phyloP scores from a whole-genome alignment of 2,113 vertebrate species.

The Dryoscopus gambensis region DNA sequence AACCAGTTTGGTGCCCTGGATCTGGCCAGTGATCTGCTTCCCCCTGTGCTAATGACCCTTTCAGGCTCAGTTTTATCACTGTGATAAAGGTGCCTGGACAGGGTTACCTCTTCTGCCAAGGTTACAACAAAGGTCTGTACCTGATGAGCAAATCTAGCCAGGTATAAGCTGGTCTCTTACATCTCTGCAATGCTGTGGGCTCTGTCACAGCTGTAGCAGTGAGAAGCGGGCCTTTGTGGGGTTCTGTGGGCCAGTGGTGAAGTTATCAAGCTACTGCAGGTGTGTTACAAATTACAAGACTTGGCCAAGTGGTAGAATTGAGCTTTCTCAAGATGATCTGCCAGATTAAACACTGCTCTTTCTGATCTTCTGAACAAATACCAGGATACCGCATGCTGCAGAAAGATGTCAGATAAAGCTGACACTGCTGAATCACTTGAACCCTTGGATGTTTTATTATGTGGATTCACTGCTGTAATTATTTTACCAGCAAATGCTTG shows the following conservation, averaged over 20 bases:
- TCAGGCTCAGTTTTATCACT: neutral
- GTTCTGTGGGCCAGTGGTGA: neutral
- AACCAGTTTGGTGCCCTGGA: neutral
- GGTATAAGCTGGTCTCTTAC: neutral
- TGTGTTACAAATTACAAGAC: neutral
- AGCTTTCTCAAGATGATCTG: neutral
- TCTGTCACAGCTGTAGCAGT: neutral
- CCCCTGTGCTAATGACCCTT: neutral
- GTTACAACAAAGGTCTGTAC: neutral
- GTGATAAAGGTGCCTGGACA: neutral
- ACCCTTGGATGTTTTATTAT: neutral
- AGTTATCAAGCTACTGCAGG: rapidly evolving
- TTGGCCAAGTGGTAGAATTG: neutral
- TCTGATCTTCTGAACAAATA: neutral
- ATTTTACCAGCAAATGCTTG: neutral
- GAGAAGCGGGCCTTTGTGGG: rapidly evolving
- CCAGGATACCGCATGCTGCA: neutral
- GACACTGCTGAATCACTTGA: neutral
- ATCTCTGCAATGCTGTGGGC: neutral
- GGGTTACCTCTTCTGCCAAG: rapidly evolving
- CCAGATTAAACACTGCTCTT: neutral
- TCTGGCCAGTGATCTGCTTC: neutral
- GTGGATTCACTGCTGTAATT: neutral
- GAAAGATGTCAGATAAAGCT: neutral
- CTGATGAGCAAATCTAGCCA: neutral